Percentiles rank a stretch among this genome's conserved stretches.
Evolutionary conservation across 2,797 vertebrate genomes (phyloP).

Genomic region (Cephalopachus bancanus): DNA sequence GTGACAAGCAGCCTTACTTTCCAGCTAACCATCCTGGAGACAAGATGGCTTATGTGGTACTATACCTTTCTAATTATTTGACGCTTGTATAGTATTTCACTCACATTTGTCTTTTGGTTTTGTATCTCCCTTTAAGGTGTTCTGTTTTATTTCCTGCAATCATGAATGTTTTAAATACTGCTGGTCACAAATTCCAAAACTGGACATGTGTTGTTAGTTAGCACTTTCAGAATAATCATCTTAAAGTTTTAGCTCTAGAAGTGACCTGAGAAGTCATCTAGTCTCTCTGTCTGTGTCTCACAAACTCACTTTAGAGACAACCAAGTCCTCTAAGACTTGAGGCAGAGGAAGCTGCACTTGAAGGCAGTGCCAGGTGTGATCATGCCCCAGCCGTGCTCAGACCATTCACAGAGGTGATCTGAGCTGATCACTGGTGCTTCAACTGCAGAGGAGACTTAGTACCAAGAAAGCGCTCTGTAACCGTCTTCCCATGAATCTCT

Average conservation of each 20-base stretch:
- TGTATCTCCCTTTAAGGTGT: not conserved
- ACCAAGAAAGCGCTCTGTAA: no score
- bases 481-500: not conserved
- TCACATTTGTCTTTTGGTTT: not conserved
- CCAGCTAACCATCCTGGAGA: not conserved
- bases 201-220: not conserved
- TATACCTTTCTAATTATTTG: not conserved
- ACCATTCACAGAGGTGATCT: not conserved
- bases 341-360: not conserved
- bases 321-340: not conserved
- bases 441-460: not conserved
- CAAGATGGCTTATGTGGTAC: not conserved
- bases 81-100: not conserved
- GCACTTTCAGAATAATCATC: not conserved
- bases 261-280: not conserved
- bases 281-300: not conserved
- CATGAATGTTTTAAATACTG: conserved; percentile 10
- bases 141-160: not conserved
- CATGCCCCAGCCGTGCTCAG: not conserved
- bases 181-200: not conserved
- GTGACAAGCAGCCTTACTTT: not conserved
- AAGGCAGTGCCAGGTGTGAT: not conserved
- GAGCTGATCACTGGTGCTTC: not conserved
- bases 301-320: not conserved
- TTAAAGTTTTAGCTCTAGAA: not conserved